Percentiles rank a stretch among this genome's conserved stretches.
Evolutionary conservation across 2,113 vertebrate genomes (phyloP).

Genomic region (Harpagus bidentatus): DNA sequence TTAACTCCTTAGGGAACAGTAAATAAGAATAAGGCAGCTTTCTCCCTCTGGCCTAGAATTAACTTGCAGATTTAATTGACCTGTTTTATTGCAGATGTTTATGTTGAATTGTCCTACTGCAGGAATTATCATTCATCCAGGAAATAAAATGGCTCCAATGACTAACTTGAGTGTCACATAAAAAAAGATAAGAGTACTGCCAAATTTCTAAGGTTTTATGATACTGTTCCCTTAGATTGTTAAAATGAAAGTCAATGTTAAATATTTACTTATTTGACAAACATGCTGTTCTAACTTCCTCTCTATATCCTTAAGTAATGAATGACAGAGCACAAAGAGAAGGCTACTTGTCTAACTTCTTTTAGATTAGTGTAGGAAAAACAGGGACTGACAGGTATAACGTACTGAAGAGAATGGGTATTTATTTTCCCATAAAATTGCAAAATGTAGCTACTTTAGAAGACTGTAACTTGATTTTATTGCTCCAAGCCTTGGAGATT

Average conservation of each 20-base stretch:
- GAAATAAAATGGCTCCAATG: background rate
- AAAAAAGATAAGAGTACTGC: background rate
- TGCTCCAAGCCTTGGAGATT: slow-evolving; percentile 1
- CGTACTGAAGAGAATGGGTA: background rate
- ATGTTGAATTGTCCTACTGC: background rate
- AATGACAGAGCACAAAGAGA: background rate
- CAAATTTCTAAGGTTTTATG: background rate
- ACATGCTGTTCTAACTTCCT: background rate
- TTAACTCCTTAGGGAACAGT: background rate
- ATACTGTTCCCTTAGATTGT: background rate
- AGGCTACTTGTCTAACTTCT: background rate
- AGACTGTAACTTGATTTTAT: background rate
- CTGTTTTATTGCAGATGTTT: background rate
- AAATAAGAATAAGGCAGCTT: background rate
- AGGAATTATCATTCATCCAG: background rate
- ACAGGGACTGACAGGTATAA: background rate
- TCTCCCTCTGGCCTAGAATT: background rate
- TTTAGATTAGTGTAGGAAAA: background rate
- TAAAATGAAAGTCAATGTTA: background rate
- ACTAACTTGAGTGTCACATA: background rate
- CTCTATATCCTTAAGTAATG: background rate
- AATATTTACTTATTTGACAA: slow-evolving; percentile 1
- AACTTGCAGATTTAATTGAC: background rate
- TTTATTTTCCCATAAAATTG: slow-evolving; percentile 24
- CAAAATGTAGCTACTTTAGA: slow-evolving; percentile 11